These are phyloP conservation scores for Crotalus tigris DNA, from an alignment of 2,113 vertebrate species.

Conservation along the genomic window DNA sequence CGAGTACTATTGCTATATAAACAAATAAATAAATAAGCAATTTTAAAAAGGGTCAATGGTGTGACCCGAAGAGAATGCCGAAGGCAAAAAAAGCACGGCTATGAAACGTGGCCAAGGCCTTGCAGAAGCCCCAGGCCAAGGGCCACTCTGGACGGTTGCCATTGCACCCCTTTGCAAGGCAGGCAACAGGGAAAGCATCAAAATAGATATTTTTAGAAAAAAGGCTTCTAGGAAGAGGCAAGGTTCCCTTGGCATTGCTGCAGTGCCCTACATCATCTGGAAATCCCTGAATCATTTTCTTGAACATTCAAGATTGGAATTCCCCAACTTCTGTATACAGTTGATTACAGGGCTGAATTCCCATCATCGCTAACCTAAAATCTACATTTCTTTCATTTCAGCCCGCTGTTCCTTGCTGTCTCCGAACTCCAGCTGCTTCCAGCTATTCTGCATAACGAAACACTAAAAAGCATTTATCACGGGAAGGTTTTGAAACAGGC, in stretches of 20 bases:
- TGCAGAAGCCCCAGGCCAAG: not conserved
- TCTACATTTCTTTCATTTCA: not conserved
- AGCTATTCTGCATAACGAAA: not conserved
- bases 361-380: not conserved
- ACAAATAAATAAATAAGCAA: not conserved
- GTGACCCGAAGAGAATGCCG: not conserved
- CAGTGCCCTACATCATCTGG: not conserved
- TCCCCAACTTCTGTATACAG: not conserved
- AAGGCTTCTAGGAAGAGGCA: not conserved
- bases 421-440: not conserved
- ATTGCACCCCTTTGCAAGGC: not conserved
- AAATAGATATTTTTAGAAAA: not conserved
- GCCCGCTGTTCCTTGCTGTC: not conserved
- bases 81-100: not conserved
- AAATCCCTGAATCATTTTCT: not conserved
- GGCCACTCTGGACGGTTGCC: not conserved
- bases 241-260: not conserved
- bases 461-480: not conserved
- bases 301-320: not conserved
- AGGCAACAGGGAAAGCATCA: not conserved
- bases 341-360: not conserved
- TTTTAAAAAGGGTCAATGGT: not conserved
- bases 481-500: accelerated
- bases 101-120: not conserved
- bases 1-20: not conserved